Evolutionary conservation across 2,113 vertebrate genomes (phyloP).

Genomic region (Ochotona princeps): DNA sequence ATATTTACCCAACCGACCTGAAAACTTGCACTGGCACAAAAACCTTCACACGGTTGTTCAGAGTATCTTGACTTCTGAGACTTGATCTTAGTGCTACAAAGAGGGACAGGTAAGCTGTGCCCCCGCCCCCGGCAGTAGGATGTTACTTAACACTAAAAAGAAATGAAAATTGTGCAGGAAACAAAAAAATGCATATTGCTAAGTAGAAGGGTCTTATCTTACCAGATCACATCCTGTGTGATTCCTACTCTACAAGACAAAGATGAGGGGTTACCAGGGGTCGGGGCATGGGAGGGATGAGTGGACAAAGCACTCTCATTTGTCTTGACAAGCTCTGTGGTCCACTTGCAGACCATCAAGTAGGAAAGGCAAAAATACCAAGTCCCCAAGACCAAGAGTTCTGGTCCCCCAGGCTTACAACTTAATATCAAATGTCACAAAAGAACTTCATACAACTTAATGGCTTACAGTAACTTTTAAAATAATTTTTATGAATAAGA

Average conservation of each 20-base stretch:
- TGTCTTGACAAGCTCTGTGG: background rate
- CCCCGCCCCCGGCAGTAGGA: background rate
- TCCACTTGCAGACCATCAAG: background rate
- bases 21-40: background rate
- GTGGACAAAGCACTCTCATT: background rate
- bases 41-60: background rate
- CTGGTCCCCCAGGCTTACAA: background rate
- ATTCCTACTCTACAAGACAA: background rate
- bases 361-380: background rate
- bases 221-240: background rate
- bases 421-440: background rate
- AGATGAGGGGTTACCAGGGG: background rate
- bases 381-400: background rate
- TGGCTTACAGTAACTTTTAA: background rate
- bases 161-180: background rate
- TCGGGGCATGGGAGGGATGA: background rate
- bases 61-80: background rate
- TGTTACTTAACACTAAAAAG: background rate
- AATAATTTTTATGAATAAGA: background rate
- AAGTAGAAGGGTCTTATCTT: background rate
- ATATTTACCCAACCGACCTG: background rate
- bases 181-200: background rate
- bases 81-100: too few species aligned
- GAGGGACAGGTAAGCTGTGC: background rate
- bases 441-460: background rate